A percentile compares a stretch with the other conserved stretches of the same genome.
phyloP scores from a whole-genome alignment of 2,797 vertebrate species.

The Rhodeus uyekii region DNA sequence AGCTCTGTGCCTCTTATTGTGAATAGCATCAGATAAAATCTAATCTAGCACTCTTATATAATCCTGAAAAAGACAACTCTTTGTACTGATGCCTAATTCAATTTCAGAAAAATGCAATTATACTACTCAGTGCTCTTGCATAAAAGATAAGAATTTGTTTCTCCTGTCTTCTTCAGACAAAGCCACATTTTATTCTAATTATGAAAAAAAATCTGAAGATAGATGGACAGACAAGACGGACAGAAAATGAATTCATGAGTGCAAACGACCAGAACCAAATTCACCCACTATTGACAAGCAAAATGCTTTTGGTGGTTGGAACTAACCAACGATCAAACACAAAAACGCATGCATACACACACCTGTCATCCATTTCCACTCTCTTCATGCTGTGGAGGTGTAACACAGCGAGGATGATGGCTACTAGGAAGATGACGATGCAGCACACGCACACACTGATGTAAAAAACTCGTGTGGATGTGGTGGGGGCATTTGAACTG shows the following conservation, averaged over 20 bases:
- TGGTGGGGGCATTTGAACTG: slow-evolving; percentile 87
- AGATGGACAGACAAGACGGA: not conserved
- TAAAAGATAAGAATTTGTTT: not conserved
- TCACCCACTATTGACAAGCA: not conserved
- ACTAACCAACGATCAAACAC: not conserved
- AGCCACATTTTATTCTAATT: not conserved
- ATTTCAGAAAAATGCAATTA: slow-evolving; percentile 38
- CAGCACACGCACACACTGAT: slow-evolving; percentile 99
- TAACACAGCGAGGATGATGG: slow-evolving; percentile 94
- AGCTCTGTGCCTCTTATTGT: not conserved
- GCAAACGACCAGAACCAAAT: not conserved
- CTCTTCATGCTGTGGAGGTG: slow-evolving; percentile 99
- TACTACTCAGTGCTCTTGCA: slow-evolving; percentile 19
- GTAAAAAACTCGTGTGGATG: slow-evolving; percentile 97
- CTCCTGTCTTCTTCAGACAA: not conserved
- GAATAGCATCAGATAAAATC: slow-evolving; percentile 16
- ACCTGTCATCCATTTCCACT: slow-evolving; percentile 98
- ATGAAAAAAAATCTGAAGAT: not conserved
- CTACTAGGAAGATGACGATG: slow-evolving; percentile 97
- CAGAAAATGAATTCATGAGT: not conserved
- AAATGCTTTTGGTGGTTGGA: not conserved
- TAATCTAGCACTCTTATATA: slow-evolving; percentile 36
- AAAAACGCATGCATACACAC: slow-evolving; percentile 30
- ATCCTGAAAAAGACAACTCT: slow-evolving; percentile 23
- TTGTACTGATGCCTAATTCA: slow-evolving; percentile 14